Conservation (phyloP, 2,797 vertebrate genomes). For the Pangasius larnaudii region DNA sequence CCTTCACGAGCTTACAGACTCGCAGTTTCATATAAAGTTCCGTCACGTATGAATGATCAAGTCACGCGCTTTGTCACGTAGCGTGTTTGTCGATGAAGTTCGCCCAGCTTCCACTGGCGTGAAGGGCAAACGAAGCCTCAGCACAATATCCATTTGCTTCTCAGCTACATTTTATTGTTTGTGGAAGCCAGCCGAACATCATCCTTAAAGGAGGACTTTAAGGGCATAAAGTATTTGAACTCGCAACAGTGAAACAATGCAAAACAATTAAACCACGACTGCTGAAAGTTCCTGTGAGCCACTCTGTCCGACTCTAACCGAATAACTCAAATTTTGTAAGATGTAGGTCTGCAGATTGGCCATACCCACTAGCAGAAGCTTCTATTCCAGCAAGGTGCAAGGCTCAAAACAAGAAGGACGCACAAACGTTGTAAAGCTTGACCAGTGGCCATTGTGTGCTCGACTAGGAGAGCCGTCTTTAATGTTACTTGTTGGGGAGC, state of each 20-base stretch:
- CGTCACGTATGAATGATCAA: not conserved
- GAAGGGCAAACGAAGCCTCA: not conserved
- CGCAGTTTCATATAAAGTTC: not conserved
- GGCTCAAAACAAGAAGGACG: conserved; percentile 12
- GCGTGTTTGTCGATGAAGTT: not conserved
- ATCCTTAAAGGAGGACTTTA: not conserved
- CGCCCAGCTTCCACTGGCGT: not conserved
- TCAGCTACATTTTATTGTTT: not conserved
- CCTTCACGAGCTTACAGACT: not conserved
- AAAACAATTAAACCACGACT: not conserved
- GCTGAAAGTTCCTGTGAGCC: not conserved
- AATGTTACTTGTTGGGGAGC: conserved; percentile 73
- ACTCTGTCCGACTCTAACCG: not conserved
- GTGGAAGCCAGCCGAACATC: not conserved
- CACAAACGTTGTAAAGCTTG: not conserved
- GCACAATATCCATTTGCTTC: not conserved
- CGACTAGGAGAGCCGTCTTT: conserved; percentile 62
- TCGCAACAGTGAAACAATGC: not conserved
- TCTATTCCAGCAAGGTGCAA: not conserved
- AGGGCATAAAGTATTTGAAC: not conserved
- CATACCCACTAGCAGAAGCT: conserved; percentile 15
- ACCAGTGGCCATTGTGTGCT: not conserved
- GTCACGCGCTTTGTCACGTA: not conserved
- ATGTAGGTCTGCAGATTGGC: not conserved
- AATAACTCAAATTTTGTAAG: conserved; percentile 10